Conservation (phyloP, 92 coral and sea anemone genomes). For the Chrysogorgia sp. region DNA sequence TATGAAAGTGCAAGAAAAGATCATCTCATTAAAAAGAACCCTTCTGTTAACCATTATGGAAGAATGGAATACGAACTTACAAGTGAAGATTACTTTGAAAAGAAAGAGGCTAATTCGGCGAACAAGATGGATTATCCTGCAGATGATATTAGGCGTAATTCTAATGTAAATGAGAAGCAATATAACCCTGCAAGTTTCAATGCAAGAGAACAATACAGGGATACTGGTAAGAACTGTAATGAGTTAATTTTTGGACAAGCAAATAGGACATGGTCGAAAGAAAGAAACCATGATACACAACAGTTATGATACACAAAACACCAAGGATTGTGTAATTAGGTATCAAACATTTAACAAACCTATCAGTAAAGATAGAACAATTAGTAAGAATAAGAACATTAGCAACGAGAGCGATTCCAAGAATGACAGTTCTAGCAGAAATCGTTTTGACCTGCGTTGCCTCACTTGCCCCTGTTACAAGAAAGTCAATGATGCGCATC, state of each 20-base stretch:
- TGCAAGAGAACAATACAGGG: no score
- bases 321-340: no score
- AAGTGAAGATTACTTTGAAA: neutral
- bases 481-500: neutral
- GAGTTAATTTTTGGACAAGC: no score
- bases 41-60: neutral
- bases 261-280: no score
- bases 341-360: no score
- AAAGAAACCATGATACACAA: no score
- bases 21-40: no score
- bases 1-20: neutral
- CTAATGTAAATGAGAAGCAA: no score
- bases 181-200: no score
- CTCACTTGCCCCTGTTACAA: no score
- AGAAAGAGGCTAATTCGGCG: neutral
- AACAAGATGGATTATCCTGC: neutral
- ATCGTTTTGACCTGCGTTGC: neutral
- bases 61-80: neutral
- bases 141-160: neutral
- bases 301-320: no score
- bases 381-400: neutral
- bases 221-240: no score
- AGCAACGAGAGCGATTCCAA: neutral
- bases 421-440: neutral
- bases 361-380: neutral